Percentiles rank a stretch among this genome's conserved stretches.
Conservation (phyloP, 2,113 vertebrate species). For the Eonycteris spelaea region DNA sequence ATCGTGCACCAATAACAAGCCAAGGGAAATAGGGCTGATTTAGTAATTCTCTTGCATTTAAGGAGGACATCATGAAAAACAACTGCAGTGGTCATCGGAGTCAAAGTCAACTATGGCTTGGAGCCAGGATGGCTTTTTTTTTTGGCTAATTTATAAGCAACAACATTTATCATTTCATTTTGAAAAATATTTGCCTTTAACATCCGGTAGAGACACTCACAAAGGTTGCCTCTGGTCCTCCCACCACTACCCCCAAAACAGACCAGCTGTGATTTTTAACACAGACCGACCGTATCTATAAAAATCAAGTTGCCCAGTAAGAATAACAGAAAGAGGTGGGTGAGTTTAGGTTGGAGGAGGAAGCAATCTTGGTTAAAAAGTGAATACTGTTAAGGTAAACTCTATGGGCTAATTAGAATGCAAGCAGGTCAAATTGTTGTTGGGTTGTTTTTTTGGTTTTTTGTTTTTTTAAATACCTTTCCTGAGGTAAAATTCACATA, state of each 20-base stretch:
- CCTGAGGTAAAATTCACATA: slow-evolving; percentile 24
- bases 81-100: background rate
- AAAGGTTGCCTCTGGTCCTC: background rate
- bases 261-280: background rate
- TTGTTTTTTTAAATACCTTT: background rate
- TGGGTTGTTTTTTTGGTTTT: background rate
- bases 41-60: background rate
- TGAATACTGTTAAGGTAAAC: background rate
- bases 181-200: slow-evolving; percentile 37
- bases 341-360: background rate
- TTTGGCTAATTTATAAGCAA: background rate
- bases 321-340: background rate
- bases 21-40: background rate
- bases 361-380: background rate
- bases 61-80: background rate
- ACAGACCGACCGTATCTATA: background rate
- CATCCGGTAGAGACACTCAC: background rate
- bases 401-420: slow-evolving; percentile 23
- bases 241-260: background rate
- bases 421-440: background rate
- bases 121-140: background rate
- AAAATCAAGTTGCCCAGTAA: slow-evolving; percentile 32
- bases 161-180: slow-evolving; percentile 4
- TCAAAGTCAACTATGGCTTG: background rate
- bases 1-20: background rate